Percentiles rank a stretch among this genome's conserved stretches.
Evolutionary conservation across 2,113 vertebrate species (phyloP).

Genomic region (Stercorarius parasiticus): DNA sequence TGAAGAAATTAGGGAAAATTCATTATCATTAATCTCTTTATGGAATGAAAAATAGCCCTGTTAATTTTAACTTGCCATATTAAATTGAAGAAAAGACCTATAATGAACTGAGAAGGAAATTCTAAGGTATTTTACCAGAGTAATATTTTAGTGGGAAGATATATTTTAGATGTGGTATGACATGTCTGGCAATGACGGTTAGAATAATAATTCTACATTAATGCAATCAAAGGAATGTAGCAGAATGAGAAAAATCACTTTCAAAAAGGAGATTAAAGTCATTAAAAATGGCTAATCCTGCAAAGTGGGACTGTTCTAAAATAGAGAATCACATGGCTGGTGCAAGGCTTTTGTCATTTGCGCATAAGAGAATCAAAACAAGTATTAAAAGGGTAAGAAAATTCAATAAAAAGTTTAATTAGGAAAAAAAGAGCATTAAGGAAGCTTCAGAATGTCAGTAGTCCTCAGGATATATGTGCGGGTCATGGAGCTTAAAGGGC

Average conservation of each 20-base stretch:
- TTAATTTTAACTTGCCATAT: constrained; percentile 44
- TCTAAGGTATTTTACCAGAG: constrained; percentile 25
- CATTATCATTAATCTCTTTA: constrained; percentile 67
- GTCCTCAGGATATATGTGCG: neutral
- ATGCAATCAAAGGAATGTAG: constrained; percentile 76
- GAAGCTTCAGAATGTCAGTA: constrained; percentile 37
- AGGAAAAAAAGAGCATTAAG: constrained; percentile 73
- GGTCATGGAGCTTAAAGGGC: constrained; percentile 9
- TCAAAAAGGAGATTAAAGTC: constrained; percentile 90
- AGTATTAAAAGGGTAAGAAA: constrained; percentile 79
- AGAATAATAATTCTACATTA: constrained; percentile 79
- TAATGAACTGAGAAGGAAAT: constrained; percentile 53
- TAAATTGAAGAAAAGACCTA: constrained; percentile 18
- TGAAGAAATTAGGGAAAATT: constrained; percentile 40
- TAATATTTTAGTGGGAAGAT: constrained; percentile 40
- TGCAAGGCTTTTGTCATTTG: constrained; percentile 84
- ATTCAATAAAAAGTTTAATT: constrained; percentile 89
- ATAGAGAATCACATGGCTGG: constrained; percentile 87
- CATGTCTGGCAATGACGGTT: constrained; percentile 32
- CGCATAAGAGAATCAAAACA: constrained; percentile 81
- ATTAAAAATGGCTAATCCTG: constrained; percentile 94
- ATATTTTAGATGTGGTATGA: constrained; percentile 24
- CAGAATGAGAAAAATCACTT: constrained; percentile 81
- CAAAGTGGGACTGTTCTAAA: constrained; percentile 88
- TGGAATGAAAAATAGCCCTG: constrained; percentile 38